Evolutionary conservation across 2,797 vertebrate species (phyloP), one percentile per base, ranked within the genome.

Genomic region (Rhynchotus rufescens): DNA sequence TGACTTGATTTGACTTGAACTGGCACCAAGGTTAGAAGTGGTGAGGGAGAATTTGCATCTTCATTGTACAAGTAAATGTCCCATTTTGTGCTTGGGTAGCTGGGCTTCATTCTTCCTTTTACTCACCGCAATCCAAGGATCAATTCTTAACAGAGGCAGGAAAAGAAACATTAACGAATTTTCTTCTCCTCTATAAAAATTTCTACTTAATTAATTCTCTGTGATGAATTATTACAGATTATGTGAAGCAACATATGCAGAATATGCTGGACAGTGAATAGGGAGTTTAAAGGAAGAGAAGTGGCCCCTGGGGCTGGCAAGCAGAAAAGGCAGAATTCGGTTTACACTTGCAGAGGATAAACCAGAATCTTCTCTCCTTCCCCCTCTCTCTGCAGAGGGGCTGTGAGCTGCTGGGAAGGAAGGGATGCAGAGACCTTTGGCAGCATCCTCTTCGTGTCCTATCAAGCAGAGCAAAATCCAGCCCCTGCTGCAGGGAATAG

Each of bases 1-100:
- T 68, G 80, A 62, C 83, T 88, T 92, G 91, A 96, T 92, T 86
- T 93, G 76, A 95, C 91, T 86, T 85, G 69, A 94, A 89, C 76
- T 95, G 94, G 94, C 94, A 94, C 51, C 67, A 81, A 88, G 80
- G 88, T 86, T 92, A 95, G 84, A 86, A 92, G 81, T 2, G 12
- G 52, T 66, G 67, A 86, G 73, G 38, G 28, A 0, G 0, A 88
- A 80, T 32, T 56, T n/a, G 62, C 81, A 81, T 61, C 64, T 77
- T 68, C 40, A n/a, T 9, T 72, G 61, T 54, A 36, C 22, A 81
- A 80, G 54, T 36, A 83, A 94, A 88, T 30, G 56, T 10, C 25
- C 42, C 2, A 0, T 45, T 84, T 47, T 65, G 83, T 44, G 45
- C 52, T 30, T 4, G 7, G 38, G 28, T 74, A 54, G 61, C 40